Evolutionary conservation across 2,113 vertebrate genomes (phyloP), one percentile per base, ranked within the genome.

Genomic region (Oryzias celebensis): DNA sequence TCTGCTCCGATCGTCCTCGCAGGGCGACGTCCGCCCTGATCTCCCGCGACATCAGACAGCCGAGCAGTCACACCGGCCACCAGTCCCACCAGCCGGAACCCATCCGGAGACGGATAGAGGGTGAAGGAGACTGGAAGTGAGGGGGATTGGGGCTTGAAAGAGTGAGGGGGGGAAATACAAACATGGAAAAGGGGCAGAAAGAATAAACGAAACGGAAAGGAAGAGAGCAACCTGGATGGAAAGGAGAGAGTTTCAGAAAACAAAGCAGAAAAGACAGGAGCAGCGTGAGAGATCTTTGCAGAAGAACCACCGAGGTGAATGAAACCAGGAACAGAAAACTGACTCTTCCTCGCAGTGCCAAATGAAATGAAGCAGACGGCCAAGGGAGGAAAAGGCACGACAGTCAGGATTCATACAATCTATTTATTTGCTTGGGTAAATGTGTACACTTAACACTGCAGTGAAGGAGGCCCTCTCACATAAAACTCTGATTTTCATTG

Each of bases 11-110:
- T 93, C 93, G 93, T 84, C 91, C 87, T 73, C 85, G 88, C 93
- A 91, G 88, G 67, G 74, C 75, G 77, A 89, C 90, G 71, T 87
- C 66, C 51, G 82, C 92, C 75, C 58, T 93, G 94, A 98, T 93
- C 88, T 80, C 75, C 89, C 87, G 88, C 91, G 96, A 98, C 95
- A 98, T 93, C 92, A 94, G 94, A 96, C 95, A 96, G 94, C 94
- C 93, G 66, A 94, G 88, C 74, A 92, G 90, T 95, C 96, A 94
- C 93, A 85, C 85, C 78, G 80, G 82, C 88, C 86, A 88, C 89
- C 89, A 84, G 87, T 82, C 58, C 75, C 90, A 88, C 88, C 85
- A 91, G 91, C 92, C 84, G 77, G 68, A 48, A 80, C 62, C 89
- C 84, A 91, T 85, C 87, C 75, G 90, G 53, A 47, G 72, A 71